A percentile compares a stretch with the other conserved stretches of the same genome.
These are phyloP conservation scores for Ovis aries DNA, from an alignment of 2,113 vertebrate genomes.

Conservation along the genomic window ARS-UI_Ramb_v3.0 NC_056059.1:112773001-112773500, in stretches of 20 bases:
- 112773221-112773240: background rate
- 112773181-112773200: background rate
- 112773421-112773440: background rate
- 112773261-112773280: background rate
- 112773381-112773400: background rate
- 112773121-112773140: background rate
- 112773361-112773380: background rate
- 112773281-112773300: background rate
- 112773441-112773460: background rate
- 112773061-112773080: background rate
- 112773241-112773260: background rate
- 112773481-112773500: background rate
- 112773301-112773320: background rate
- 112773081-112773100: background rate
- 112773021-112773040: background rate
- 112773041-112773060: background rate
- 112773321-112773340: background rate
- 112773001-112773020: background rate
- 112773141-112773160: background rate
- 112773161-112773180: background rate
- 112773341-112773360: conserved; percentile 7
- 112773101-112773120: background rate
- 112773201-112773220: background rate
- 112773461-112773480: background rate
- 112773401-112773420: background rate